Conservation (phyloP, 2,888 invertebrate species). For the Clunio marinus region DNA sequence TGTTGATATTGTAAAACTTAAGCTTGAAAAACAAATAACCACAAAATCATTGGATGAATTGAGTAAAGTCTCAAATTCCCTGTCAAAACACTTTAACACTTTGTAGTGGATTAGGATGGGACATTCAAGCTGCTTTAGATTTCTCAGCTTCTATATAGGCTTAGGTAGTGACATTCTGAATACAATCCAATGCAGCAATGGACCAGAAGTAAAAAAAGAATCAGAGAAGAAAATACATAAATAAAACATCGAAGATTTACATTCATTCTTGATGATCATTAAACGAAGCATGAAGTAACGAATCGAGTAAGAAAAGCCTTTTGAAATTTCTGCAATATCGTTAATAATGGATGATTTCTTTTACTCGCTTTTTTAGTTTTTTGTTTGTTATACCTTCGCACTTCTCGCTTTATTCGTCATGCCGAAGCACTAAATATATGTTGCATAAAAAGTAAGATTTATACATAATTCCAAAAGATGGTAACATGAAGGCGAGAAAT, state of each 20-base stretch:
- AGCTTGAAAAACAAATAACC: no score
- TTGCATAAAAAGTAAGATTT: slow-evolving; percentile 16
- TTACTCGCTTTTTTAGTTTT: background rate
- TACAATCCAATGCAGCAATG: background rate
- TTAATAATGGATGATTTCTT: slow-evolving; percentile 29
- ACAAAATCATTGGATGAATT: no score
- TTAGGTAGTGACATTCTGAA: no score
- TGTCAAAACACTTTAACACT: no score
- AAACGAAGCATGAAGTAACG: background rate
- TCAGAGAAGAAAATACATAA: background rate
- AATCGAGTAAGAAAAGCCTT: background rate
- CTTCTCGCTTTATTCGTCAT: slow-evolving; percentile 10
- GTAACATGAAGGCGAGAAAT: slow-evolving; percentile 13
- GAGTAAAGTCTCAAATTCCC: no score
- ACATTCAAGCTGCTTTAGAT: no score
- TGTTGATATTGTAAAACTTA: no score
- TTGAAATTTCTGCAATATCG: slow-evolving; percentile 33
- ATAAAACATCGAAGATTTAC: slow-evolving; percentile 12
- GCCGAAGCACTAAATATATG: background rate
- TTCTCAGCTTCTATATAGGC: no score
- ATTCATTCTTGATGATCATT: slow-evolving; percentile 27
- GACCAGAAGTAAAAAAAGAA: background rate
- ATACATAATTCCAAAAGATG: slow-evolving; percentile 5
- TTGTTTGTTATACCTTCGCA: slow-evolving; percentile 26
- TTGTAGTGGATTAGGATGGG: no score